phyloP scores from a whole-genome alignment of 2,797 vertebrate species.

The Synanceia verrucosa region DNA sequence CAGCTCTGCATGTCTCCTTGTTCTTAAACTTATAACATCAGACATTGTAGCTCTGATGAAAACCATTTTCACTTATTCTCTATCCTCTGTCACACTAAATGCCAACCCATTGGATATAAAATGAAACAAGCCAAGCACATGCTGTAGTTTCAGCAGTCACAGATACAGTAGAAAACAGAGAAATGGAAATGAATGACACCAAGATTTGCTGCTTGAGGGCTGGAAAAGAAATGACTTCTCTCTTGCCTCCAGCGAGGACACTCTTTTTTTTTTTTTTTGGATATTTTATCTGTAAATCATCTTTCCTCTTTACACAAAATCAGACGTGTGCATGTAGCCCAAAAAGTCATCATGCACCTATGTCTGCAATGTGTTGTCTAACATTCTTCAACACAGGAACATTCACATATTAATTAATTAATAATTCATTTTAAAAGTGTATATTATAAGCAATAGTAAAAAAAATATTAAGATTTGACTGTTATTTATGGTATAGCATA shows the following conservation, averaged over 20 bases:
- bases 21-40: conserved; percentile 30
- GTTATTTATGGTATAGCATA: conserved; percentile 12
- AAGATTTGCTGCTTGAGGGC: conserved; percentile 85
- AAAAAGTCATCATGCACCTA: conserved; percentile 8
- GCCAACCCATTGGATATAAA: conserved; percentile 69
- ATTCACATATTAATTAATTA: neutral
- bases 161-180: conserved; percentile 86
- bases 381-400: neutral
- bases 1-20: conserved; percentile 4
- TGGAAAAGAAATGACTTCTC: conserved; percentile 84
- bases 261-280: conserved; percentile 49
- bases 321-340: neutral
- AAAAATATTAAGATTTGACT: neutral
- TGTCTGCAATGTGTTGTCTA: conserved; percentile 21
- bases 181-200: conserved; percentile 88
- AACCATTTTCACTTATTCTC: conserved; percentile 51
- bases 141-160: conserved; percentile 85
- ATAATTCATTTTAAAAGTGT: neutral
- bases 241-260: conserved; percentile 75
- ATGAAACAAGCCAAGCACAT: conserved; percentile 85
- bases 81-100: conserved; percentile 49
- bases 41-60: conserved; percentile 36
- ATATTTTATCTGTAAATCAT: conserved; percentile 58
- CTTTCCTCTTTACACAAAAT: conserved; percentile 32
- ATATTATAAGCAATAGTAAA: neutral